Percentiles rank a stretch among this genome's conserved stretches.
Conservation (phyloP, 2,113 vertebrate species). For the Anolis carolinensis region DNA sequence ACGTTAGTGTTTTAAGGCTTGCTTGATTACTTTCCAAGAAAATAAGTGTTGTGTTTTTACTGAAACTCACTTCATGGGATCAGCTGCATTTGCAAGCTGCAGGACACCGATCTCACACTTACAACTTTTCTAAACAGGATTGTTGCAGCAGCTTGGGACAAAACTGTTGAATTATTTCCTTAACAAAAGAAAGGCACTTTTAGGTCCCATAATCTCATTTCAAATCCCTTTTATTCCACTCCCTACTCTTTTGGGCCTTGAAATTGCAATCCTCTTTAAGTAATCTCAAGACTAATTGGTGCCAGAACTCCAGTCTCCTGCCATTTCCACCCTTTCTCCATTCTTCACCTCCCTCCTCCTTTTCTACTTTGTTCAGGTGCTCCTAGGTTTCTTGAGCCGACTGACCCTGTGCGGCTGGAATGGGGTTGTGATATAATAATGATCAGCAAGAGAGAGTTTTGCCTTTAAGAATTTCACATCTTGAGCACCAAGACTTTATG, state of each 20-base stretch:
- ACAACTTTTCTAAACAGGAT: conserved; percentile 70
- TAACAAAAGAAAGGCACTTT: conserved; percentile 79
- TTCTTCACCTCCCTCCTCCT: conserved; percentile 23
- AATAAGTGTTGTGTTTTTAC: conserved; percentile 45
- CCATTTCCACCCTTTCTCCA: conserved; percentile 35
- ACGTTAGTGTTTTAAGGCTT: conserved; percentile 33
- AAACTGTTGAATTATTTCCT: conserved; percentile 75
- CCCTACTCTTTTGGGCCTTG: conserved; percentile 76
- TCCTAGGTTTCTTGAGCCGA: conserved; percentile 57
- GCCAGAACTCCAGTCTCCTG: conserved; percentile 61
- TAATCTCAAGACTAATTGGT: conserved; percentile 79
- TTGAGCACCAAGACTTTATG: conserved; percentile 57
- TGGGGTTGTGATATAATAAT: conserved; percentile 69
- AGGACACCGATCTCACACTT: conserved; percentile 66
- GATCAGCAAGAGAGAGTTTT: conserved; percentile 74
- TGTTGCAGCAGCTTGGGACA: conserved; percentile 70
- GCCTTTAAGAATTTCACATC: conserved; percentile 71
- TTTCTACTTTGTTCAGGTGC: conserved; percentile 51
- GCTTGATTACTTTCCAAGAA: conserved; percentile 51
- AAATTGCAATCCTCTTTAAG: conserved; percentile 83
- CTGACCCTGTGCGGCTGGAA: too few species aligned
- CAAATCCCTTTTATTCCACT: conserved; percentile 81
- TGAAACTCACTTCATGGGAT: conserved; percentile 49
- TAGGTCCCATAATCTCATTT: conserved; percentile 83
- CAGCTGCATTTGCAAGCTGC: conserved; percentile 45